These are phyloP conservation scores for Pipistrellus pipistrellus DNA, from an alignment of 2,797 vertebrate genomes.

Conservation along the genomic window DNA sequence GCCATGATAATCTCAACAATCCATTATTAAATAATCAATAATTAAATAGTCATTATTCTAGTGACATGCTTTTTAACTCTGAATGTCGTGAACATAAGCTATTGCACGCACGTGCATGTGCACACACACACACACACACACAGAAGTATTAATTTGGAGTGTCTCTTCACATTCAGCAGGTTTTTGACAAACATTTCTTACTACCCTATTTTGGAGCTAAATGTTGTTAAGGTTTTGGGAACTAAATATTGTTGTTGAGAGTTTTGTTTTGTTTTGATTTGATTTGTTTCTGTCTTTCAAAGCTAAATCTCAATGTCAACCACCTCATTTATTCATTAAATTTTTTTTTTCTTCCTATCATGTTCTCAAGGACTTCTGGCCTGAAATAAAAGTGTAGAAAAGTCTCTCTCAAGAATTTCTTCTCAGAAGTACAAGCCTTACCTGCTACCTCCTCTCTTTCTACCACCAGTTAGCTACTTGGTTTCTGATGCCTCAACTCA, in stretches of 20 bases:
- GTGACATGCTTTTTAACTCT: background rate
- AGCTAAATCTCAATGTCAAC: conserved; percentile 48
- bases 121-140: background rate
- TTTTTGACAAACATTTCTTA: conserved; percentile 48
- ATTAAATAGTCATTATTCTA: background rate
- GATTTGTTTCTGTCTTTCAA: conserved; percentile 25
- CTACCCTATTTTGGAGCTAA: conserved; percentile 22
- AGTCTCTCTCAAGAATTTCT: background rate
- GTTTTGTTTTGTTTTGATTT: background rate
- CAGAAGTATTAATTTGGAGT: background rate
- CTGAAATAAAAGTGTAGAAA: conserved; percentile 35
- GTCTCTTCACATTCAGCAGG: background rate
- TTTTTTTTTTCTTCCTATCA: background rate
- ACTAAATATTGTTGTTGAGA: background rate
- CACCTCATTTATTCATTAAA: background rate
- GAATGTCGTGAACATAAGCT: background rate
- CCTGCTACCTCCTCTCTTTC: background rate
- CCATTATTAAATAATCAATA: background rate
- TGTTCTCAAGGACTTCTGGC: conserved; percentile 10
- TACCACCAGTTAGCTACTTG: fast-evolving
- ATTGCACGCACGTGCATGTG: background rate
- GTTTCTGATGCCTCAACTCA: background rate
- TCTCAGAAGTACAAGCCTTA: background rate
- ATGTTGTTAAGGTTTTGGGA: background rate
- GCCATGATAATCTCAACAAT: background rate